Percentiles rank a stretch among this genome's conserved stretches.
Conservation (phyloP, 2,888 invertebrate genomes). For the Brenthis ino region DNA sequence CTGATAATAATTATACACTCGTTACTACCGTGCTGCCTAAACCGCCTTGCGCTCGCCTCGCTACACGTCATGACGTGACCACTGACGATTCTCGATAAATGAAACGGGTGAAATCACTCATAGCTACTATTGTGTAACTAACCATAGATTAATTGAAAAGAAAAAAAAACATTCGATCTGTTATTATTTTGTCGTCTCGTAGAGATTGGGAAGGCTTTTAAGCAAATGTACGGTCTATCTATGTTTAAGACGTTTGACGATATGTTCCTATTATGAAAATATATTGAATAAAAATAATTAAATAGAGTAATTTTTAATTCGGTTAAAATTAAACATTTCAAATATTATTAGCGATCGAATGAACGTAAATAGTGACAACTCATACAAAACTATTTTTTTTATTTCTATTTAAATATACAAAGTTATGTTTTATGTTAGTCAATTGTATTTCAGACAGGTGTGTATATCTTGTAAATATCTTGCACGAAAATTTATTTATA, state of each 20-base stretch:
- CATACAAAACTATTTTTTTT: too few relatives aligned
- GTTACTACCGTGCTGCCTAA: slow-evolving; percentile 78
- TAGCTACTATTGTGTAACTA: slow-evolving; percentile 30
- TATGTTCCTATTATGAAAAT: too few relatives aligned
- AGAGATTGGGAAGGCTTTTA: neutral
- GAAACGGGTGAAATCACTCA: slow-evolving; percentile 32
- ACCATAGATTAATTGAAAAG: slow-evolving; percentile 23
- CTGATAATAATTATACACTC: slow-evolving; percentile 80
- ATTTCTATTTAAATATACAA: too few relatives aligned
- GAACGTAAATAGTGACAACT: too few relatives aligned
- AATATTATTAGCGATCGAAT: too few relatives aligned
- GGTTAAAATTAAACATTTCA: too few relatives aligned
- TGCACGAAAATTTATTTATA: slow-evolving; percentile 25
- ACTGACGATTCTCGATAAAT: slow-evolving; percentile 16
- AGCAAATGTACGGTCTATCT: too few relatives aligned
- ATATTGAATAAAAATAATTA: too few relatives aligned
- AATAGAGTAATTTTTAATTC: too few relatives aligned
- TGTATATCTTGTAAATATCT: neutral
- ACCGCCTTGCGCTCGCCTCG: slow-evolving; percentile 44
- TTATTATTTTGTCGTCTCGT: slow-evolving; percentile 22
- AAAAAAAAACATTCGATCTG: slow-evolving; percentile 18
- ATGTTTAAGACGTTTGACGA: too few relatives aligned
- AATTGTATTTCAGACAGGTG: neutral
- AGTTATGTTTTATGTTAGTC: too few relatives aligned
- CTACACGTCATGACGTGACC: slow-evolving; percentile 46